A percentile compares a stretch with the other conserved stretches of the same genome.
Conservation (phyloP, 1,140 invertebrate genomes). For the Mercenaria mercenaria region DNA sequence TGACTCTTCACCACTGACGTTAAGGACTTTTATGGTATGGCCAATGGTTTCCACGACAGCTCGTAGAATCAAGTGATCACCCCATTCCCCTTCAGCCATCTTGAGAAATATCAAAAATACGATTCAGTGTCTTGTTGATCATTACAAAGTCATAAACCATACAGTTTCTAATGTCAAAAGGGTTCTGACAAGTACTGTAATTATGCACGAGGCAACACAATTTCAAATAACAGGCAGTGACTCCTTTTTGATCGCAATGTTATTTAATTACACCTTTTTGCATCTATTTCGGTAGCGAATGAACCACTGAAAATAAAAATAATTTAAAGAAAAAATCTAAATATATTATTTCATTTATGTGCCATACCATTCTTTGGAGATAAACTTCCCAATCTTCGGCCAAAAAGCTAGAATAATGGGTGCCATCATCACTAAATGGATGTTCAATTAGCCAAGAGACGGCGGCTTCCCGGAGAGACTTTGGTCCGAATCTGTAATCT, state of each 20-base stretch:
- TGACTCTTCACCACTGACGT: background rate
- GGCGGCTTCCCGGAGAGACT: slow-evolving; percentile 29
- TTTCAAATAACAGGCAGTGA: too few species aligned
- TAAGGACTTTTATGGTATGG: background rate
- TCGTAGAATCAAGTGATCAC: slow-evolving; percentile 10
- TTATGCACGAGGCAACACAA: too few species aligned
- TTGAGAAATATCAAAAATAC: background rate
- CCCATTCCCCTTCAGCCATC: slow-evolving; percentile 35
- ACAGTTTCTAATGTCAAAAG: too few species aligned
- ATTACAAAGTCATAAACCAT: too few species aligned
- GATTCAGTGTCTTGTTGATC: too few species aligned
- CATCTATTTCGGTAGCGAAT: too few species aligned
- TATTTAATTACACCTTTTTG: too few species aligned
- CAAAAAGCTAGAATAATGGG: slow-evolving; percentile 20
- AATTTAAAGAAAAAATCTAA: too few species aligned
- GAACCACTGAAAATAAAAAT: too few species aligned
- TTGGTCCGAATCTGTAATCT: background rate
- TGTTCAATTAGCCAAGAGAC: slow-evolving; percentile 1
- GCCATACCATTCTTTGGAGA: slow-evolving; percentile 32
- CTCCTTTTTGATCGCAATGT: too few species aligned
- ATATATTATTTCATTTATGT: too few species aligned
- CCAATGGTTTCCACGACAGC: background rate
- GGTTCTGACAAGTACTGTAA: too few species aligned
- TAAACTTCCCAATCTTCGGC: slow-evolving; percentile 27
- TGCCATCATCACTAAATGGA: background rate